phyloP scores from a whole-genome alignment of 2,888 invertebrate species.

The Drosophila paranaensis region DNA sequence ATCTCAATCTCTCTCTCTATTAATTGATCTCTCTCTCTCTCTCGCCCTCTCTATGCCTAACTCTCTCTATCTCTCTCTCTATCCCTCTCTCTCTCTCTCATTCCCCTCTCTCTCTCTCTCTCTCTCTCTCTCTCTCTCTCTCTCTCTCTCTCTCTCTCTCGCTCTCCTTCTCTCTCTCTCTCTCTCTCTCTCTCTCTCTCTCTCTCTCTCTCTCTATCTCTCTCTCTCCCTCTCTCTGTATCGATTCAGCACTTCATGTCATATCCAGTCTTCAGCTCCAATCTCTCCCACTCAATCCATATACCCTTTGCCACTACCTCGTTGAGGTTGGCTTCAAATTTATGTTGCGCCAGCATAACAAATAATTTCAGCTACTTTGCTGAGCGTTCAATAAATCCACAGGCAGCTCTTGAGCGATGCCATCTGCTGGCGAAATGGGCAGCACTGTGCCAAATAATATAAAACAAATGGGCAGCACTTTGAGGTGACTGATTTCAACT shows the following conservation, averaged over 20 bases:
- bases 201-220: too few relatives aligned
- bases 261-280: not conserved
- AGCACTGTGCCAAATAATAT: not conserved
- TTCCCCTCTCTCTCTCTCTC: too few relatives aligned
- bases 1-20: not conserved
- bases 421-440: not conserved
- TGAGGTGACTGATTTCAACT: too few relatives aligned
- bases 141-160: too few relatives aligned
- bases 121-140: too few relatives aligned
- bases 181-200: too few relatives aligned
- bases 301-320: slow-evolving; percentile 7
- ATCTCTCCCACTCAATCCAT: not conserved
- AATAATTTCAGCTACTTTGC: not conserved
- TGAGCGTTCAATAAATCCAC: not conserved
- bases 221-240: too few relatives aligned
- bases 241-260: not conserved
- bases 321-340: slow-evolving; percentile 7
- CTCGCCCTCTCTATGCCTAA: too few relatives aligned
- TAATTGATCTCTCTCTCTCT: too few relatives aligned
- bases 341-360: not conserved
- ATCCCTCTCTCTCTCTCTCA: too few relatives aligned
- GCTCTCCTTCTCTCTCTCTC: too few relatives aligned
- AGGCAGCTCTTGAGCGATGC: not conserved
- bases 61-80: too few relatives aligned
- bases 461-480: slow-evolving; percentile 8